Evolutionary conservation across 2,797 vertebrate genomes (phyloP).

Genomic region (Hoplostethus mediterraneus): DNA sequence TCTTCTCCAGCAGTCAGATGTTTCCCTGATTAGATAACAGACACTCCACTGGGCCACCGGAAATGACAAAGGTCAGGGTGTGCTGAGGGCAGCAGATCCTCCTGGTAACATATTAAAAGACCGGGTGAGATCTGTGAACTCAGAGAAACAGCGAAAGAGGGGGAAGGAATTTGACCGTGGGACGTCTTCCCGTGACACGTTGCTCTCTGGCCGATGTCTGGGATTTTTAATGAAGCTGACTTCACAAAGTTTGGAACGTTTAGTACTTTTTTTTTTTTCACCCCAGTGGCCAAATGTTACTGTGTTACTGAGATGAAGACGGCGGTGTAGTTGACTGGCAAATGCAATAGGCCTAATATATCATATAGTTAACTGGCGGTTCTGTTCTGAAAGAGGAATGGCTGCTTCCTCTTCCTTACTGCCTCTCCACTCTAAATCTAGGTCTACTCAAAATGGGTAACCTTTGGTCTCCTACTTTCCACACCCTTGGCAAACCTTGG

Average conservation of each 20-base stretch:
- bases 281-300: constrained; percentile 27
- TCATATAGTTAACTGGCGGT: constrained; percentile 21
- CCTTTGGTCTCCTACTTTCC: constrained; percentile 71
- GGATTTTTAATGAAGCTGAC: constrained; percentile 33
- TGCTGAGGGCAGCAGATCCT: constrained; percentile 75
- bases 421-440: constrained; percentile 41
- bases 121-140: constrained; percentile 31
- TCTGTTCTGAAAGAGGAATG: constrained; percentile 18
- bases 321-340: constrained; percentile 7
- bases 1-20: constrained; percentile 63
- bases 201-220: constrained; percentile 26
- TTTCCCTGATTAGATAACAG: constrained; percentile 81
- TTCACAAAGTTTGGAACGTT: constrained; percentile 25
- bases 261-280: constrained; percentile 18
- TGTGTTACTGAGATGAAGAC: constrained; percentile 7
- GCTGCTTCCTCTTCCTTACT: constrained; percentile 9
- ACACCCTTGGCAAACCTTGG: constrained; percentile 71
- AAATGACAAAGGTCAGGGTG: constrained; percentile 83
- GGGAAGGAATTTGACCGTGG: constrained; percentile 44
- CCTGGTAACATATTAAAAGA: constrained; percentile 81
- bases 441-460: constrained; percentile 43
- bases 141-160: constrained; percentile 31
- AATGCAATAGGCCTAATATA: constrained; percentile 11
- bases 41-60: constrained; percentile 65
- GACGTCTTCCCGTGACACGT: constrained; percentile 49